Evolutionary conservation across 2,113 vertebrate species (phyloP).

Genomic region (Eleginops maclovinus): DNA sequence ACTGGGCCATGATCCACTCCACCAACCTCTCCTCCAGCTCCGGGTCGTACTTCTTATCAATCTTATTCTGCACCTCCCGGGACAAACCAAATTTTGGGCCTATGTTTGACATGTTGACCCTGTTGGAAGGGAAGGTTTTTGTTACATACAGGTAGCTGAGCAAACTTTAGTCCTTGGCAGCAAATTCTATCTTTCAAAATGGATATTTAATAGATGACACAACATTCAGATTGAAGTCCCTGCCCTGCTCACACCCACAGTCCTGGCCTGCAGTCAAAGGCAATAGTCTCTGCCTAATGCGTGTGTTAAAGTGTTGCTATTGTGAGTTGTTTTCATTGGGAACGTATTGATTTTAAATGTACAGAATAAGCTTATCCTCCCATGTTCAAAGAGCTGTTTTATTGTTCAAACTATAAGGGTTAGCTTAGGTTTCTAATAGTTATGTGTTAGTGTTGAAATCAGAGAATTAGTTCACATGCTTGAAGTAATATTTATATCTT

Average conservation of each 20-base stretch:
- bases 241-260: constrained; percentile 51
- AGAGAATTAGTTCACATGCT: background rate
- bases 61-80: constrained; percentile 91
- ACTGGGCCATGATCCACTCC: constrained; percentile 92
- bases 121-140: constrained; percentile 39
- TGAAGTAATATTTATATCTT: background rate
- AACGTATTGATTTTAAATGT: background rate
- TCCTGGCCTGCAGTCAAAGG: constrained; percentile 32
- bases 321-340: background rate
- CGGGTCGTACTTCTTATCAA: constrained; percentile 95
- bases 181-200: constrained; percentile 25
- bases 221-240: constrained; percentile 17
- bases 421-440: background rate
- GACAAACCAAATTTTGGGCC: constrained; percentile 79
- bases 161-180: background rate
- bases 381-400: background rate
- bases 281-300: constrained; percentile 33
- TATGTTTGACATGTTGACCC: constrained; percentile 79
- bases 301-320: background rate
- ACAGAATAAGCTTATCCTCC: background rate
- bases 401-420: background rate
- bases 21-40: constrained; percentile 94
- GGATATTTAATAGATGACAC: constrained; percentile 39
- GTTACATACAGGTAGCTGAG: constrained; percentile 21
- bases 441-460: background rate